Evolutionary conservation across 1,140 invertebrate genomes (phyloP), one percentile per base, ranked within the genome.

Genomic region (Chlorops oryzae): DNA sequence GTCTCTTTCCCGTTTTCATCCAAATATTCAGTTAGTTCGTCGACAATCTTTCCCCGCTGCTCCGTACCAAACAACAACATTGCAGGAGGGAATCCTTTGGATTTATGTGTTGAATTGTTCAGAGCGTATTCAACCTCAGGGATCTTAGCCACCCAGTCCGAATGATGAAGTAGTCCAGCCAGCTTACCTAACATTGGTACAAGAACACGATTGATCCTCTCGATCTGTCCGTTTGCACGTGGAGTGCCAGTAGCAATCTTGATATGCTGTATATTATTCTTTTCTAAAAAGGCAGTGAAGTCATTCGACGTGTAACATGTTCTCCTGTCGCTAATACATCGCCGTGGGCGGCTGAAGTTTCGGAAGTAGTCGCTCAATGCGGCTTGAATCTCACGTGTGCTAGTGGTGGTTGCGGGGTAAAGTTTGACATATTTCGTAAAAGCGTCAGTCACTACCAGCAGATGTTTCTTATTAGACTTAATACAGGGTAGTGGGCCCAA

Each of bases 381-480:
- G 3, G 52, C 55, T 15, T 65, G 57, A 21, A 60, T 44, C 5
- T 62, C 58, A 34, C 56, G 56, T 20, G 50, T 35, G 15, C 37
- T 44, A 12, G 58, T 57, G 10, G 49, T 43, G 2, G 18, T 37
- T 7, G 44, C 46, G 7, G 51, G 24, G 32, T 44, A 53, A 5
- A 53, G 41, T 17, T 39, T 53, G 2, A 22, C 24, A 49, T 49
- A 53, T 45, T 49, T 55, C 10, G 50, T 52, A 41, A 52, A 67
- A 39, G 64, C 57, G 50, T 72, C 54, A 44, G 72, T 74, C 0
- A 77, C 44, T 1, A 71, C 72, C 20, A 46, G 17, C 13, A 46
- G 34, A 22, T 46, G 43, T 32, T 45, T 45, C 10, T 27, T 15
- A 28, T 45, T 47, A 38, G 34, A 24, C n/a, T 38, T n/a, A 22